These are phyloP conservation scores for Enteromius anoplus DNA, from an alignment of 2,797 vertebrate species.

Conservation along the genomic window DNA sequence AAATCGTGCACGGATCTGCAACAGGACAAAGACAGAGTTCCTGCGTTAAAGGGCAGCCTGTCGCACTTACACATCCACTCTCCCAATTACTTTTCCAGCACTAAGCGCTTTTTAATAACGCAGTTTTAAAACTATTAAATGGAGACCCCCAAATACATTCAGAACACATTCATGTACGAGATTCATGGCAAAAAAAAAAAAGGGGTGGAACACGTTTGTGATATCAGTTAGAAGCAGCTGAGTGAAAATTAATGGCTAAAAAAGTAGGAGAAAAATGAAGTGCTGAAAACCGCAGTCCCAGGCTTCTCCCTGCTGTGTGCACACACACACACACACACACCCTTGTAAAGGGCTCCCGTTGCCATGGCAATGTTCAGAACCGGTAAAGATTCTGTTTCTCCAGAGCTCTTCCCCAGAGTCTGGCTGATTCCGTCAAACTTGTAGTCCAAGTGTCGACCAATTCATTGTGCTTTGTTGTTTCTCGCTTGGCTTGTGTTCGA, in stretches of 20 bases:
- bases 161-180: conserved; percentile 18
- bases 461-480: neutral
- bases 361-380: conserved; percentile 71
- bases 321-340: neutral
- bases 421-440: conserved; percentile 30
- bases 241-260: conserved; percentile 54
- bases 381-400: conserved; percentile 46
- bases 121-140: conserved; percentile 47
- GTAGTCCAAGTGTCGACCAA: conserved; percentile 30
- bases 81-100: conserved; percentile 55
- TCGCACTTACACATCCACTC: conserved; percentile 52
- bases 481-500: neutral
- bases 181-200: conserved; percentile 24
- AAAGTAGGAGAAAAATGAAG: conserved; percentile 45
- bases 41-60: conserved; percentile 63
- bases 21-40: conserved; percentile 54
- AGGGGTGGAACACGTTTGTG: conserved; percentile 16
- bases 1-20: conserved; percentile 62
- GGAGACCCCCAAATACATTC: neutral
- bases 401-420: conserved; percentile 50
- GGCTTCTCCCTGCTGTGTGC: conserved; percentile 30
- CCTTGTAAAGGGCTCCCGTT: conserved; percentile 73
- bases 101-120: conserved; percentile 50
- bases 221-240: conserved; percentile 36
- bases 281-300: conserved; percentile 39